Percentiles rank a stretch among this genome's conserved stretches.
These are phyloP conservation scores for Alsophila aescularia DNA, from an alignment of 2,888 invertebrate species.

Conservation along the genomic window DNA sequence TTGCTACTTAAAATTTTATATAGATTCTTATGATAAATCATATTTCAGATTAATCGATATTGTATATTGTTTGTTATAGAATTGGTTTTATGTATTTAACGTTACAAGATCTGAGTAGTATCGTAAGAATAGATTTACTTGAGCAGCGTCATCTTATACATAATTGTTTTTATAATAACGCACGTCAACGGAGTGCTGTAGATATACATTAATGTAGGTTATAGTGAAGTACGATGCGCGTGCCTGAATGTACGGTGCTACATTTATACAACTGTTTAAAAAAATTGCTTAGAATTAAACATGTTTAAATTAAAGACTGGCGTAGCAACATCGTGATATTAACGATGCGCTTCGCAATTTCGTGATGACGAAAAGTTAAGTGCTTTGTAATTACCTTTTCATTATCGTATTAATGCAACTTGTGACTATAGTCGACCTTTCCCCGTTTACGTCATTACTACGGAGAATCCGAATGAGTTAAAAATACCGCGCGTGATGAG, in stretches of 20 bases:
- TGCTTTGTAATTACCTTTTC: constrained; percentile 2
- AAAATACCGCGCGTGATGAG: constrained; percentile 9
- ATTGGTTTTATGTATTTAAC: constrained; percentile 23
- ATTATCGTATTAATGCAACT: background rate
- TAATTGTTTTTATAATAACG: constrained; percentile 15
- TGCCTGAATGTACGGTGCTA: constrained; percentile 32
- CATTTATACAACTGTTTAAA: constrained; percentile 2
- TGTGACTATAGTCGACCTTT: constrained; percentile 8
- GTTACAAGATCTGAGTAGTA: constrained; percentile 33
- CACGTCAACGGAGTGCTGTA: constrained; percentile 22
- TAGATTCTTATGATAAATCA: constrained; percentile 12
- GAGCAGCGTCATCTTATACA: constrained; percentile 23
- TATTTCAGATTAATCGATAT: constrained; percentile 5
- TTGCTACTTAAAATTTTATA: constrained; percentile 14
- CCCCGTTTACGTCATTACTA: constrained; percentile 10
- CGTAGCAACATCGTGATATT: constrained; percentile 17
- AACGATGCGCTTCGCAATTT: background rate
- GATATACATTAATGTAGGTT: constrained; percentile 35
- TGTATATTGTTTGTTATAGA: constrained; percentile 7
- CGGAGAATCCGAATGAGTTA: constrained; percentile 12
- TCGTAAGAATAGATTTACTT: constrained; percentile 24
- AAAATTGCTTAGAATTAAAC: background rate
- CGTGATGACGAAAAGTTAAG: background rate
- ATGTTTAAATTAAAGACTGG: constrained; percentile 33
- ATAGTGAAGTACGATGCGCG: constrained; percentile 37